Conservation (phyloP, 2,113 vertebrate genomes). For the Salvelinus sp. region DNA sequence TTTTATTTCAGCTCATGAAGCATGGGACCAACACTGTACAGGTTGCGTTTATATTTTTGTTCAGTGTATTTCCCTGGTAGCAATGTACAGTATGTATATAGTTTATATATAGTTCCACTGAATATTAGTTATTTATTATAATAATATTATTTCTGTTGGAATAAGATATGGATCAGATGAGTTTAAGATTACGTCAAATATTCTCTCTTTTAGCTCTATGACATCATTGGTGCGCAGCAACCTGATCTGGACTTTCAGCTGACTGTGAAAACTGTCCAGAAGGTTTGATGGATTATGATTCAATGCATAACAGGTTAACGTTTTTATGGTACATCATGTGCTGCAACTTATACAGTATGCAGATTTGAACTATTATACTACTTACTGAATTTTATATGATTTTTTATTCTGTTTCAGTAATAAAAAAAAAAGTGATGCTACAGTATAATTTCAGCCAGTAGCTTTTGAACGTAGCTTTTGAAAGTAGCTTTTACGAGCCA, state of each 20-base stretch:
- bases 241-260: not conserved
- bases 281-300: conserved; percentile 31
- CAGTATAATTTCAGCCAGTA: too few species aligned
- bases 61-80: not conserved
- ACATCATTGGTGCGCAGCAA: not conserved
- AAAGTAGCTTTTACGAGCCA: too few species aligned
- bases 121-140: too few species aligned
- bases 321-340: not conserved
- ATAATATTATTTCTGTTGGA: not conserved
- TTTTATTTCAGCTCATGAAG: too few species aligned
- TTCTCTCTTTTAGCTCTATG: conserved; percentile 45
- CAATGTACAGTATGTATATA: too few species aligned
- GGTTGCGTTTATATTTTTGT: too few species aligned
- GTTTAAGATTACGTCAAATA: not conserved
- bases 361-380: not conserved
- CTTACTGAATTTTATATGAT: not conserved
- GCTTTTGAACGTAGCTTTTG: too few species aligned
- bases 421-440: too few species aligned
- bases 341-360: not conserved
- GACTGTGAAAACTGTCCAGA: conserved; percentile 36
- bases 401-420: not conserved
- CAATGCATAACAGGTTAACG: not conserved
- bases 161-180: not conserved
- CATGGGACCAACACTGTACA: too few species aligned
- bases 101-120: too few species aligned